phyloP scores from a whole-genome alignment of 2,797 vertebrate genomes.

The Hirundo rustica region DNA sequence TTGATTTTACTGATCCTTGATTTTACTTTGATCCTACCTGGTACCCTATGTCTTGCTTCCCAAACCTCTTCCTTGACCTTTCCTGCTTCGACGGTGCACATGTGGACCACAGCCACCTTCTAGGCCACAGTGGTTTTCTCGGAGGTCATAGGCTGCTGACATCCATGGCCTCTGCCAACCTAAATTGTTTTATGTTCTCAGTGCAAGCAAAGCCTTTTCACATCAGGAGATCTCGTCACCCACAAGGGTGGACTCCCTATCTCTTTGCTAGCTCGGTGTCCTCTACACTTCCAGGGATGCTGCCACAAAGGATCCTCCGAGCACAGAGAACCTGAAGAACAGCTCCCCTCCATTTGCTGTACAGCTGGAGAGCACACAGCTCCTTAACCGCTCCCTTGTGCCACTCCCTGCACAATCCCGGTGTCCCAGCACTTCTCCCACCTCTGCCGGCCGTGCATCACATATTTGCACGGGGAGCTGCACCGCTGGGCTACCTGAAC shows the following conservation, averaged over 20 bases:
- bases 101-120: background rate
- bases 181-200: background rate
- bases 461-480: rapidly evolving
- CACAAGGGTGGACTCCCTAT: background rate
- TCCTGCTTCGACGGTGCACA: background rate
- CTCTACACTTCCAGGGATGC: background rate
- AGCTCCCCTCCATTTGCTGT: background rate
- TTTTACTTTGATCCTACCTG: background rate
- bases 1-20: background rate
- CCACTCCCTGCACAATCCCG: rapidly evolving
- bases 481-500: rapidly evolving
- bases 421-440: rapidly evolving
- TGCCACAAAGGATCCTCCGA: background rate
- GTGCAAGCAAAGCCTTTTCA: background rate
- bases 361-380: background rate
- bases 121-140: rapidly evolving
- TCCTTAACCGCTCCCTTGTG: background rate
- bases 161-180: background rate
- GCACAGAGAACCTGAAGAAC: background rate
- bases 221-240: background rate
- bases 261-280: rapidly evolving
- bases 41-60: background rate
- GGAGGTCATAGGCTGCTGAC: background rate
- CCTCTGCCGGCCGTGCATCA: rapidly evolving
- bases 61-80: background rate